A percentile compares a stretch with the other conserved stretches of the same genome.
Evolutionary conservation across 2,797 vertebrate species (phyloP).

Genomic region (Lindbergichthys nudifrons): DNA sequence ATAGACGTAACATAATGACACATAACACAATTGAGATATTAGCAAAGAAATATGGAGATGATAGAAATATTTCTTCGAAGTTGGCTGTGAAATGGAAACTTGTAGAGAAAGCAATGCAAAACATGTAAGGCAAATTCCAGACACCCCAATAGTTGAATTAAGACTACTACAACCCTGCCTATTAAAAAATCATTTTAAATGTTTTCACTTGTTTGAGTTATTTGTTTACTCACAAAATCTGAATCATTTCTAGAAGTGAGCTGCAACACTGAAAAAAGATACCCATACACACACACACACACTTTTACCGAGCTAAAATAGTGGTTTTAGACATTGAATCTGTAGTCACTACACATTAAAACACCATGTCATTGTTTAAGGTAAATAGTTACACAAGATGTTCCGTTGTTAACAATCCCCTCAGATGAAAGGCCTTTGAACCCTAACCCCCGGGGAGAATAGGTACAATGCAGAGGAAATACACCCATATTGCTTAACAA

Average conservation of each 20-base stretch:
- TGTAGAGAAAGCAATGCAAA: background rate
- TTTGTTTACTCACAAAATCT: background rate
- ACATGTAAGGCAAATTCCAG: background rate
- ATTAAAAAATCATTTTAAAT: background rate
- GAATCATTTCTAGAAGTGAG: background rate
- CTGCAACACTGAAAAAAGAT: background rate
- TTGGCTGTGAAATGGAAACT: background rate
- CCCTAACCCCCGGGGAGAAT: conserved; percentile 28
- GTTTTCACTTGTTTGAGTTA: background rate
- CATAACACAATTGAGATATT: background rate
- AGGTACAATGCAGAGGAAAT: conserved; percentile 73
- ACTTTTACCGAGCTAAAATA: background rate
- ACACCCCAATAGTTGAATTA: background rate
- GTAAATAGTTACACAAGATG: conserved; percentile 2
- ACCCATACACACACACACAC: rapidly evolving
- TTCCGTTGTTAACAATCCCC: conserved; percentile 42
- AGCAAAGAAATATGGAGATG: background rate
- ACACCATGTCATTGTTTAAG: background rate
- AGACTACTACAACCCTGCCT: background rate
- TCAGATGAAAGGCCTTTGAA: conserved; percentile 61
- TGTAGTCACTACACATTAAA: background rate
- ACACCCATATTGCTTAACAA: conserved; percentile 64
- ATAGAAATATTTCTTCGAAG: background rate
- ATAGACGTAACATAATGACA: background rate
- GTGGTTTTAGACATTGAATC: background rate